These are phyloP conservation scores for Lochmaea capreae DNA, from an alignment of 2,888 invertebrate genomes.

Conservation along the genomic window DNA sequence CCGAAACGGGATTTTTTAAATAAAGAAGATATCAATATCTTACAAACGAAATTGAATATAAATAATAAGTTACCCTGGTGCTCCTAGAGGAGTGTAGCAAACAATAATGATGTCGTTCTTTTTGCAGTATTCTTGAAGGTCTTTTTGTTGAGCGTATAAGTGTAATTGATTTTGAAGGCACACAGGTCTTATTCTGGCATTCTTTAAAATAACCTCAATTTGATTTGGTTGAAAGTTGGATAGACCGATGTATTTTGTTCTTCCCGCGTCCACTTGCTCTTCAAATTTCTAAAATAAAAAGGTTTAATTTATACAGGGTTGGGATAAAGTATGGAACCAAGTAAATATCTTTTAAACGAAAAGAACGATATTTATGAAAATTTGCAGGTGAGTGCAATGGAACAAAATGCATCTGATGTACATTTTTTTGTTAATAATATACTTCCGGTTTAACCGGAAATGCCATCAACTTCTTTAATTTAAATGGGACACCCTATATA, in stretches of 20 bases:
- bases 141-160: conserved; percentile 67
- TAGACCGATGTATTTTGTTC: background rate
- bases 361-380: no score
- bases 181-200: background rate
- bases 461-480: no score
- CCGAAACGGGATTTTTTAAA: no score
- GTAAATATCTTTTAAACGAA: no score
- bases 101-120: conserved; percentile 40
- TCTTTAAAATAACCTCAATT: background rate
- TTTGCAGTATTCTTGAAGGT: conserved; percentile 52
- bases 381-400: no score
- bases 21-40: background rate
- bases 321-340: no score
- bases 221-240: background rate
- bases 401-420: no score
- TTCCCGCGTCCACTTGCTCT: conserved; percentile 4
- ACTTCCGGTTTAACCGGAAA: no score
- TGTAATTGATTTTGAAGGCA: conserved; percentile 68
- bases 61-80: conserved; percentile 65
- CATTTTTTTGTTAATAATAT: no score
- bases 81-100: conserved; percentile 67
- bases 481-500: no score
- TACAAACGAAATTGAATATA: background rate
- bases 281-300: conserved; percentile 3
- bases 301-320: no score